Percentiles rank a stretch among this genome's conserved stretches.
These are phyloP conservation scores for Istiophorus platypterus DNA, from an alignment of 2,113 vertebrate genomes.

Conservation along the genomic window DNA sequence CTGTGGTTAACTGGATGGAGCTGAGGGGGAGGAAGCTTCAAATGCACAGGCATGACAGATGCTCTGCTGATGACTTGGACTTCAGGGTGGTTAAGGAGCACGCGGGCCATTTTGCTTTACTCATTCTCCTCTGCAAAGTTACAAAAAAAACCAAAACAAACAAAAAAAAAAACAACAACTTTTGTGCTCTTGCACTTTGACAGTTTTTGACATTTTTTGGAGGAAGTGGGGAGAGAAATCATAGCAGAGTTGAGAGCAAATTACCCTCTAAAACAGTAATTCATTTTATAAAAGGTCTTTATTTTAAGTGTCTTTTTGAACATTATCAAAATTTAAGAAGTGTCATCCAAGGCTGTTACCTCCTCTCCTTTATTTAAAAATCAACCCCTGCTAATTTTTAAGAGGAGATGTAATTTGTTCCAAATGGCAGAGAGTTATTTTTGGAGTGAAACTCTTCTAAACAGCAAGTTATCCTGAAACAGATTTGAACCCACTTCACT, in stretches of 20 bases:
- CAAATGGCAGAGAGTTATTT: constrained; percentile 50
- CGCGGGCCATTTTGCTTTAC: constrained; percentile 47
- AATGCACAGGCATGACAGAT: constrained; percentile 67
- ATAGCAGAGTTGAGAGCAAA: neutral
- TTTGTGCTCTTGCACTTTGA: constrained; percentile 14
- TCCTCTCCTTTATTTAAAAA: constrained; percentile 15
- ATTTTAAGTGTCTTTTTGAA: constrained; percentile 13
- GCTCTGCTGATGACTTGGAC: constrained; percentile 65
- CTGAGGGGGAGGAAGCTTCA: constrained; percentile 71
- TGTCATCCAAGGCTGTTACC: constrained; percentile 1
- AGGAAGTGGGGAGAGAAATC: neutral
- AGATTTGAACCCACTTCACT: constrained; percentile 62
- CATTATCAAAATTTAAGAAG: neutral
- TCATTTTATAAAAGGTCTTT: constrained; percentile 26
- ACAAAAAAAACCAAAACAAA: constrained; percentile 25
- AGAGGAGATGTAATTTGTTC: constrained; percentile 42
- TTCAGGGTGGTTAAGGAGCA: constrained; percentile 57
- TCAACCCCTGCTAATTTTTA: constrained; percentile 14
- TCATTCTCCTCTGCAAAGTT: constrained; percentile 41
- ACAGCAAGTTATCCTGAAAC: constrained; percentile 43
- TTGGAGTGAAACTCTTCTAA: constrained; percentile 46
- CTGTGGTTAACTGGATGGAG: constrained; percentile 73
- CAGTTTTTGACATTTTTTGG: constrained; percentile 24
- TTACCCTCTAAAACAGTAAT: constrained; percentile 23
- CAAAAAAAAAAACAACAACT: constrained; percentile 20